Evolutionary conservation across 2,113 vertebrate species (phyloP), one percentile per base, ranked within the genome.

Genomic region (Spea multiplicata): DNA sequence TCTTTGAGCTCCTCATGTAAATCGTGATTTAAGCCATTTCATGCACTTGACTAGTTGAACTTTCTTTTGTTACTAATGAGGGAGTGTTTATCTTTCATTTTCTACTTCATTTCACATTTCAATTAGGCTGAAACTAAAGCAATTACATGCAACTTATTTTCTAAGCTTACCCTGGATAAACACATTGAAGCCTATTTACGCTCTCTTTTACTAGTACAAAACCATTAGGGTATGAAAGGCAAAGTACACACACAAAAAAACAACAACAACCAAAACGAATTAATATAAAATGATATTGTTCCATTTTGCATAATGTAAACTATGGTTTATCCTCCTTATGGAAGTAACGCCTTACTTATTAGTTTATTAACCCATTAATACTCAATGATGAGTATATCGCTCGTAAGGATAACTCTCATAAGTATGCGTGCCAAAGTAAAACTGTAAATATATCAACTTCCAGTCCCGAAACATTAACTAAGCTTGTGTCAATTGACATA

Each of bases 41-140:
- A 7, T 46, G 52, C 66, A 70, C 75, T 77, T 71, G 75, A 62
- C 75, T 70, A 77, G 75, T 61, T 77, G 75, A 77, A 70, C 75
- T 71, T 53, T 77, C 75, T 57, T 77, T 7, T 8, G 66, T 44
- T 46, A 52, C 66, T 70, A 62, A 77, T 77, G 66, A 77, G 46
- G 47, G 75, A 61, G n/a, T 77, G 66, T 77, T 77, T 77, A 77
- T 77, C 66, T 62, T 14, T 4, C 75, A 59, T 77, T 77, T 77
- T 77, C 55, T 77, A 71, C 75, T 77, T 69, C 75, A 49, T 67
- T 77, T 67, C 67, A 55, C 66, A 70, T 70, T 70, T 77, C 75
- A 70, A 62, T 77, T 70, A 77, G 10, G 66, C 53, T 45, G 55
- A 45, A 70, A 77, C 53, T 9, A 70, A 77, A 70, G 75, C 68